Conservation (phyloP, 2,797 vertebrate genomes). For the Manis crassicaudata region DNA sequence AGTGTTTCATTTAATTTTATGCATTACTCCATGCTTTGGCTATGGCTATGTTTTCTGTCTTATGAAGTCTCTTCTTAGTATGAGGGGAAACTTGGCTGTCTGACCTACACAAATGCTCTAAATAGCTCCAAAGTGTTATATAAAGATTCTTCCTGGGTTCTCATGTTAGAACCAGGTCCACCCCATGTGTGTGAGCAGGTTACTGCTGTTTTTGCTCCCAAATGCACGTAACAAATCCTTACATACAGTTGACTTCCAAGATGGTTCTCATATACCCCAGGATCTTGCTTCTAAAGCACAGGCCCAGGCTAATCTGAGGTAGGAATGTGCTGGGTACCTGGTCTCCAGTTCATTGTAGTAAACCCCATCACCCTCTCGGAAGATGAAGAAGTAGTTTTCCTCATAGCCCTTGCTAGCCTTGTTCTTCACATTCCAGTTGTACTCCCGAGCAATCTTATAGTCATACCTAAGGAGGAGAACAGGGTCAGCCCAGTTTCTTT, state of each 20-base stretch:
- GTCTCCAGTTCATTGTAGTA: conserved; percentile 98
- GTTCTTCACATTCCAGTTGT: conserved; percentile 99
- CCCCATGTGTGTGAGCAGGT: not conserved
- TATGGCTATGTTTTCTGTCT: not conserved
- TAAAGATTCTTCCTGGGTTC: not conserved
- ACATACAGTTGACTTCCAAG: not conserved
- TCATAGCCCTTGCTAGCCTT: conserved; percentile 98
- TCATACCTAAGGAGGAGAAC: conserved; percentile 89
- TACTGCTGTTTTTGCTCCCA: not conserved
- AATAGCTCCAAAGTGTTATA: not conserved
- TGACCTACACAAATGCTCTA: not conserved
- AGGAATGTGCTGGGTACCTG: conserved; percentile 82
- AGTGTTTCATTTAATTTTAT: not conserved
- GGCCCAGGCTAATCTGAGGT: not conserved
- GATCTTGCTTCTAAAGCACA: not conserved
- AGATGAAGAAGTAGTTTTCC: conserved; percentile 99
- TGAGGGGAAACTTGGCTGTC: not conserved
- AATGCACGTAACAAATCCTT: not conserved
- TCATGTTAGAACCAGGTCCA: not conserved
- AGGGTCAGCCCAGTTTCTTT: not conserved
- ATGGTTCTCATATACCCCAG: not conserved
- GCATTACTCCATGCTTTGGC: not conserved
- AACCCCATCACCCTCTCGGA: conserved; percentile 95
- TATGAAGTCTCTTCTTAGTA: not conserved
- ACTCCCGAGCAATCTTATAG: conserved; percentile 97